A percentile compares a stretch with the other conserved stretches of the same genome.
Conservation (phyloP, 2,113 vertebrate species). For the Telmatochromis sp. region DNA sequence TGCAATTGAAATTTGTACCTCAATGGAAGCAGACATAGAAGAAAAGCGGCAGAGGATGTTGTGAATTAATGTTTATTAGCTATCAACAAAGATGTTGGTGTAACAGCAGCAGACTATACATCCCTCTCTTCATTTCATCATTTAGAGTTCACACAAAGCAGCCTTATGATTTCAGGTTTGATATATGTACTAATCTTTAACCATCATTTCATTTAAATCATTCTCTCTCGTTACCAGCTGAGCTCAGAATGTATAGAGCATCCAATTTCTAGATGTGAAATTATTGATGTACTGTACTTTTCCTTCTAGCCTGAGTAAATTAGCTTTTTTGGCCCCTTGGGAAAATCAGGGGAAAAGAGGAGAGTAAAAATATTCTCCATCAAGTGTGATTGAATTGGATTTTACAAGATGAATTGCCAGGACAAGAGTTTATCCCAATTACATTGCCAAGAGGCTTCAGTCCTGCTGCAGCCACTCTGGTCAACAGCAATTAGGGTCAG, state of each 20-base stretch:
- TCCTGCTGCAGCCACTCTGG: conserved; percentile 34
- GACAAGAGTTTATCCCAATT: conserved; percentile 66
- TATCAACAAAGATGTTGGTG: neutral
- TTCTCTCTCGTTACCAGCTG: neutral
- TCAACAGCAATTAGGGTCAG: conserved; percentile 61
- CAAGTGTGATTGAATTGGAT: conserved; percentile 65
- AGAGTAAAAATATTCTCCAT: conserved; percentile 57
- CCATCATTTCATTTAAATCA: conserved; percentile 1
- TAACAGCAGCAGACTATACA: neutral
- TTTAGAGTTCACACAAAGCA: neutral
- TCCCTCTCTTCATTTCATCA: neutral
- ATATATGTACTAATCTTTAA: neutral
- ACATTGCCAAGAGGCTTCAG: conserved; percentile 47
- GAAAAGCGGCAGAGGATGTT: neutral
- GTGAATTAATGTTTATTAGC: conserved; percentile 15
- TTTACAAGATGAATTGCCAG: conserved; percentile 64
- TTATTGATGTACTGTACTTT: conserved; percentile 51
- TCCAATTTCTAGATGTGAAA: conserved; percentile 43
- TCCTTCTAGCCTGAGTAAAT: conserved; percentile 34
- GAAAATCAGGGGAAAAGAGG: conserved; percentile 25
- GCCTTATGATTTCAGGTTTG: neutral
- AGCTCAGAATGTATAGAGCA: neutral
- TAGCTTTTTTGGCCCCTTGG: conserved; percentile 39
- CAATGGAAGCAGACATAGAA: neutral
- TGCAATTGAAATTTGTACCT: conserved; percentile 2